Evolutionary conservation across 2,797 vertebrate species (phyloP), one percentile per base, ranked within the genome.

Genomic region (Mormyrops attenuatus): DNA sequence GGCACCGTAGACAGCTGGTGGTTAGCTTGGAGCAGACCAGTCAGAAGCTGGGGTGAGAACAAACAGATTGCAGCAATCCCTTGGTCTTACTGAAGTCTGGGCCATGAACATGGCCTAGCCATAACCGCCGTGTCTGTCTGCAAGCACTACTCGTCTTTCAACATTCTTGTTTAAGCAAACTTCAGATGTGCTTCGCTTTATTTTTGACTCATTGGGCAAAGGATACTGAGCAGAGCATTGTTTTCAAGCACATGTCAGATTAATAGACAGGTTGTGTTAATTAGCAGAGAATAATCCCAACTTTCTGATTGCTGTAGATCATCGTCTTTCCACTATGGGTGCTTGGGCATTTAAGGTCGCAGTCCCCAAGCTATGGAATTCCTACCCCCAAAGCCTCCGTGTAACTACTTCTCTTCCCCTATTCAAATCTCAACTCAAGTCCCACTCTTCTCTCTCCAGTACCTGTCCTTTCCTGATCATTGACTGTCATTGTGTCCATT

Each of bases 1-100:
- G 9, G 13, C 73, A 80, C 38, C 15, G 4, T 9, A 88, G 90
- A 88, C 49, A 90, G 80, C 91, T 91, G 89, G 77, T 85, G 85
- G 34, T 63, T 60, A 85, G 55, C 69, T 87, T 89, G 85, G 47
- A 22, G 15, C 30, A 63, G 20, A 47, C 49, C 26, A 20, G 69
- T 89, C 89, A 66, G 89, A 53, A 47, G 82, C 41, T 9, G 41
- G 47, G 44, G 44, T 85, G n/a, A 49, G 82, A 44, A 82, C 88
- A 34, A 89, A 85, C 91, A 91, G 91, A 92, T 89, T 91, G 90
- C 88, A 85, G 73, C 17, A 22, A 89, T 89, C 38, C 41, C 50
- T 82, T 89, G 88, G 88, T 90, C 90, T 91, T 88, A 87, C 47
- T 26, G 44, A 17, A 84, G 34, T 90, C 38, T 89, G 50, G 17